Evolutionary conservation across 2,113 vertebrate species (phyloP), one percentile per base, ranked within the genome.

Genomic region (Rhodinocichla rosea): DNA sequence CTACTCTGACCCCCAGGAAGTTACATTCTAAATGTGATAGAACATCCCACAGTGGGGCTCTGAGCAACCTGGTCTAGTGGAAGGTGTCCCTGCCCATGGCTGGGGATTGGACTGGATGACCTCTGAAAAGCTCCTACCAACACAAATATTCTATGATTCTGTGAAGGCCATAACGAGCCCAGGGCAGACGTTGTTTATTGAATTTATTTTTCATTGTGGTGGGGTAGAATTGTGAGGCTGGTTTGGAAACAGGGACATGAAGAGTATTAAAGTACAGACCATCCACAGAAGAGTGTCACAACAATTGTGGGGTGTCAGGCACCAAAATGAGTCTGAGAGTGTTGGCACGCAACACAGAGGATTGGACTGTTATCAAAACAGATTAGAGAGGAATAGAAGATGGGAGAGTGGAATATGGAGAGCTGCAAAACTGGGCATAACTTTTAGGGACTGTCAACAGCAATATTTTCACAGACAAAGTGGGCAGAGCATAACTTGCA

Each of bases 211-310:
- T 82, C 40, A 2, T 9, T 18, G 11, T 30, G 33, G 11, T 67
- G 30, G 50, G 6, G 20, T 59, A 39, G 68, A 59, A 87, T 83
- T 74, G 23, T 7, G 19, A 47, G 23, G 9, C 22, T 69, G 26
- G 11, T 69, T 80, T 77, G 59, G 71, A 55, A 90, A 30, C 9
- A 42, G 24, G 12, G 17, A 2, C 16, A 7, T 11, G 33, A 82
- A 79, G 70, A 82, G 15, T n/a, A 35, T 64, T 89, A 15, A 78
- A 73, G 32, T 17, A 18, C 10, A 50, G 42, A 37, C 32, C 27
- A 49, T 32, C 30, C 64, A 45, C 49, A 50, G 32, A n/a, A 49
- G 56, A 55, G 16, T 37, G 49, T 40, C 81, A 44, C 0, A 0
- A 35, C n/a, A 45, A 4, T 18, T 55, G 10, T 15, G 5, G 9